Conservation (phyloP, 2,888 invertebrate genomes). For the Dasysyrphus albostriatus region DNA sequence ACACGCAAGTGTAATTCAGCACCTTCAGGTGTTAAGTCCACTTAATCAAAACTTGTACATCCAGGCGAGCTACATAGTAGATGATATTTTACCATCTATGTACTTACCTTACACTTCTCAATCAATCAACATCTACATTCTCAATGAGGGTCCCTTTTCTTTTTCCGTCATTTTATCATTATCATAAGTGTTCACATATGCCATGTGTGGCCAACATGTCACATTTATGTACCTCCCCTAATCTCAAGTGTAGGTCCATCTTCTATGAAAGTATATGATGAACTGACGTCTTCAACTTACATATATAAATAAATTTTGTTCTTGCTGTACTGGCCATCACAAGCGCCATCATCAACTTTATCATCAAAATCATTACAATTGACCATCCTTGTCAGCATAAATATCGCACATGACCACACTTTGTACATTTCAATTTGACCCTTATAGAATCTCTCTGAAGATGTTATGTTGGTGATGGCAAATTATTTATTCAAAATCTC, state of each 20-base stretch:
- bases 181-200: conserved; percentile 16
- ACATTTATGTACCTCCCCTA: neutral
- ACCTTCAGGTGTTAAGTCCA: conserved; percentile 17
- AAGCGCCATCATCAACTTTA: conserved; percentile 16
- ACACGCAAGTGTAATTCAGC: conserved; percentile 12
- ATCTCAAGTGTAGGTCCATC: conserved; percentile 13
- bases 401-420: conserved; percentile 53
- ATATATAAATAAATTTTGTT: neutral
- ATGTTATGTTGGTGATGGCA: neutral
- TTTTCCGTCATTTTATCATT: conserved; percentile 43
- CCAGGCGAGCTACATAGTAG: neutral
- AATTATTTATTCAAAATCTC: conserved; percentile 52
- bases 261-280: conserved; percentile 31
- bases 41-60: conserved; percentile 32
- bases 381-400: conserved; percentile 44
- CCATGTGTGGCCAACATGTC: conserved; percentile 20
- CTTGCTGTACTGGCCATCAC: neutral
- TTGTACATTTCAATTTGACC: conserved; percentile 35
- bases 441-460: conserved; percentile 15
- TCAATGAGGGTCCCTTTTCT: conserved; percentile 20
- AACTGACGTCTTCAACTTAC: conserved; percentile 44
- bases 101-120: conserved; percentile 11
- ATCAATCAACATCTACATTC: conserved; percentile 65
- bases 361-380: conserved; percentile 26
- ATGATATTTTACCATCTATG: neutral